A percentile compares a stretch with the other conserved stretches of the same genome.
phyloP scores from a whole-genome alignment of 2,888 invertebrate species.

The Metellina segmentata region DNA sequence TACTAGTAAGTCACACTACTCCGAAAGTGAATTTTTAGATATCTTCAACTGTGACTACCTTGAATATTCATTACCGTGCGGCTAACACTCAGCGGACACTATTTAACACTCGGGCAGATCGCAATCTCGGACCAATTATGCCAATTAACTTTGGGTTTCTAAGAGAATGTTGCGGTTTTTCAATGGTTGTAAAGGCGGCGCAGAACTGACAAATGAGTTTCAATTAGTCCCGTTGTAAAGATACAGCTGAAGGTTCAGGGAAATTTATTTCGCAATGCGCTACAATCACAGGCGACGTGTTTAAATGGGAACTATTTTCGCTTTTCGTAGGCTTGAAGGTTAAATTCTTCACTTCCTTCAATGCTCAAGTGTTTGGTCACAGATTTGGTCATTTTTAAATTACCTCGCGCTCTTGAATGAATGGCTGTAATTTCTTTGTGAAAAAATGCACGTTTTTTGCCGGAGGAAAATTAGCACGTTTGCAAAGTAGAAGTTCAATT shows the following conservation, averaged over 20 bases:
- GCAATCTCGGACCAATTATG: constrained; percentile 54
- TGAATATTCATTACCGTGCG: constrained; percentile 46
- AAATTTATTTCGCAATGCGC: neutral
- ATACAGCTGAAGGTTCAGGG: neutral
- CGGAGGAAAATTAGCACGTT: too few species aligned
- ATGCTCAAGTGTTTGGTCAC: neutral
- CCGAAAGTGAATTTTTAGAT: neutral
- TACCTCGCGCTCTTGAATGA: neutral
- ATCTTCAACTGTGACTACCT: constrained; percentile 21
- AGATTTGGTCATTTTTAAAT: neutral
- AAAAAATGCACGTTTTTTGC: too few species aligned
- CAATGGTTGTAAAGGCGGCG: neutral
- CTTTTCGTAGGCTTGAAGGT: neutral
- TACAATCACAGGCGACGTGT: neutral
- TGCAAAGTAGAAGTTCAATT: too few species aligned
- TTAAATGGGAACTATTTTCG: constrained; percentile 3
- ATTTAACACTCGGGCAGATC: constrained; percentile 47
- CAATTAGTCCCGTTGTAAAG: constrained; percentile 7
- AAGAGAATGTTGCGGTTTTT: constrained; percentile 34
- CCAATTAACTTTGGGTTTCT: constrained; percentile 56
- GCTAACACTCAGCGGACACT: constrained; percentile 23
- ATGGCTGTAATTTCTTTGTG: neutral
- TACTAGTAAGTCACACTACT: neutral
- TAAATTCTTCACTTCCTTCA: neutral
- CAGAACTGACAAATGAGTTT: constrained; percentile 49